A percentile compares a stretch with the other conserved stretches of the same genome.
Conservation (phyloP, 2,113 vertebrate genomes). For the Theristicus caerulescens region DNA sequence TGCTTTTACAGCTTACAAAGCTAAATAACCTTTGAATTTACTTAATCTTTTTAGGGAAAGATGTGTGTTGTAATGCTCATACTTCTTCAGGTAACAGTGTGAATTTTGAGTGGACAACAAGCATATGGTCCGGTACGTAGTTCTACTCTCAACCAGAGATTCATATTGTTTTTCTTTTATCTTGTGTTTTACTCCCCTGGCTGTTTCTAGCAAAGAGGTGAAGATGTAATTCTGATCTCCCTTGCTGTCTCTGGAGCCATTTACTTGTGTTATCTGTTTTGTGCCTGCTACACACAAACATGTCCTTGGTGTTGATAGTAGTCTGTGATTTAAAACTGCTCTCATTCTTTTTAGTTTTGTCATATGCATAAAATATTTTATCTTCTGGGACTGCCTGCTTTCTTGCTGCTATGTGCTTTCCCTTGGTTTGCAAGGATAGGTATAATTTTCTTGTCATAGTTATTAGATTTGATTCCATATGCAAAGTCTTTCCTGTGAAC, state of each 20-base stretch:
- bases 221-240: neutral
- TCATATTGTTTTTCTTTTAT: neutral
- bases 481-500: neutral
- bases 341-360: neutral
- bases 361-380: neutral
- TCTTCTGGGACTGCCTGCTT: neutral
- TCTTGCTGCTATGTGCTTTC: neutral
- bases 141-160: neutral
- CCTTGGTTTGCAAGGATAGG: neutral
- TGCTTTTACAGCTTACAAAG: neutral
- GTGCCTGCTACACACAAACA: neutral
- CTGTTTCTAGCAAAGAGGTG: neutral
- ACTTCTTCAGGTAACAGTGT: neutral
- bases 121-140: fast-evolving
- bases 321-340: neutral
- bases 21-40: neutral
- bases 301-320: neutral
- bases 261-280: neutral
- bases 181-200: neutral
- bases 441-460: neutral
- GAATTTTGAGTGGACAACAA: neutral
- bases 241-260: neutral
- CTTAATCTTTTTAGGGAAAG: neutral
- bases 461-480: neutral
- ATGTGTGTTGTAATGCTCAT: neutral